Evolutionary conservation across 2,113 vertebrate genomes (phyloP).

Genomic region (Alectura lathami): DNA sequence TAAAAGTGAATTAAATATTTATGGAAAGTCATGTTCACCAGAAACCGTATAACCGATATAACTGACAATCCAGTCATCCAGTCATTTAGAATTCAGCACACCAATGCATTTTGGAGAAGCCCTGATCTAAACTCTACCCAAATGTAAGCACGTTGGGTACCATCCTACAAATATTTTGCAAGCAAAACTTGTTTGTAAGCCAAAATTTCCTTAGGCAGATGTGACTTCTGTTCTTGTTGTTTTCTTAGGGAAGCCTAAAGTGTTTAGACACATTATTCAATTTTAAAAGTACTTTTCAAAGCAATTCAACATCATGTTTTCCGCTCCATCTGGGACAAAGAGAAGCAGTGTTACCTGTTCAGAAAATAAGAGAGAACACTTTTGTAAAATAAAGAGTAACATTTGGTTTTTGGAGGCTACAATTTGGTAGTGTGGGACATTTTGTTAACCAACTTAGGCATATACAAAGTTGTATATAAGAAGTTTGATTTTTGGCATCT

Average conservation of each 20-base stretch:
- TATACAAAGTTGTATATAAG: neutral
- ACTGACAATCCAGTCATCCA: neutral
- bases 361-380: neutral
- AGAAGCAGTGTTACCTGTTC: neutral
- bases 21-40: neutral
- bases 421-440: neutral
- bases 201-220: neutral
- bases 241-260: neutral
- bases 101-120: neutral
- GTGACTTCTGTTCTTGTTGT: neutral
- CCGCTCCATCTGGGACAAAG: neutral
- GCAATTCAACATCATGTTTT: neutral
- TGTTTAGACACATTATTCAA: neutral
- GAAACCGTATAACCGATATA: neutral
- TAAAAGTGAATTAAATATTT: neutral
- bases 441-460: neutral
- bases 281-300: conserved; percentile 21
- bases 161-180: neutral
- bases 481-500: neutral
- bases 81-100: neutral
- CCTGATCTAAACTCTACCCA: neutral
- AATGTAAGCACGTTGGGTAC: neutral
- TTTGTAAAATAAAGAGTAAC: neutral
- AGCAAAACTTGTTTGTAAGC: neutral
- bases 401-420: neutral